These are phyloP conservation scores for Chiloscyllium punctatum DNA, from an alignment of 2,797 vertebrate genomes.

Conservation along the genomic window DNA sequence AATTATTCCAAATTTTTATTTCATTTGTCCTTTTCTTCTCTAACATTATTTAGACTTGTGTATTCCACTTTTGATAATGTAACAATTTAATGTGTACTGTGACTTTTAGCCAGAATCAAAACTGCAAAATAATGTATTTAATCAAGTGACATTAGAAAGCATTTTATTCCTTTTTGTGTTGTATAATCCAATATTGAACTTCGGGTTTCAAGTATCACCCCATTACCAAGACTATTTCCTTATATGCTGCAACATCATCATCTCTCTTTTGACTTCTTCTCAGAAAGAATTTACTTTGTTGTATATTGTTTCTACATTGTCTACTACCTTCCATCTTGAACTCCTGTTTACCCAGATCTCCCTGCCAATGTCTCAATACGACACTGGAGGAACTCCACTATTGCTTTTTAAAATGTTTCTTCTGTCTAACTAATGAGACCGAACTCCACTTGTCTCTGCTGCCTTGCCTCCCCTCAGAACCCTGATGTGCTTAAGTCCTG, in stretches of 20 bases:
- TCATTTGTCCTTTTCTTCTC: no score
- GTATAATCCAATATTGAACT: neutral
- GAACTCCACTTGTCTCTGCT: neutral
- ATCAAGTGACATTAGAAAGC: neutral
- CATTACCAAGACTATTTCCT: neutral
- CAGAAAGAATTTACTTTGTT: neutral
- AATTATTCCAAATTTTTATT: no score
- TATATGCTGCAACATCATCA: neutral
- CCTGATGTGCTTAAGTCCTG: neutral
- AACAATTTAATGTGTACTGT: neutral
- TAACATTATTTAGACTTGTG: neutral
- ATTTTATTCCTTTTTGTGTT: neutral
- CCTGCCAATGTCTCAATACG: neutral
- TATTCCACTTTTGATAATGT: neutral
- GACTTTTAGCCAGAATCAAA: neutral
- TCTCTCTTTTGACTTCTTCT: neutral
- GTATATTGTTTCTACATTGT: neutral
- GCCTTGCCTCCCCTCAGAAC: neutral
- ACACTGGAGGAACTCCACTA: neutral
- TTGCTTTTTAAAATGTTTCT: neutral
- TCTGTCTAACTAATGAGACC: neutral
- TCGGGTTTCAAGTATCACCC: neutral
- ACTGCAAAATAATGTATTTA: neutral
- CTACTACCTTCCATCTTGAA: neutral
- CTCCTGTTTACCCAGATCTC: neutral